These are phyloP conservation scores for Clanis bilineata DNA, from an alignment of 2,888 invertebrate species.

Conservation along the genomic window DNA sequence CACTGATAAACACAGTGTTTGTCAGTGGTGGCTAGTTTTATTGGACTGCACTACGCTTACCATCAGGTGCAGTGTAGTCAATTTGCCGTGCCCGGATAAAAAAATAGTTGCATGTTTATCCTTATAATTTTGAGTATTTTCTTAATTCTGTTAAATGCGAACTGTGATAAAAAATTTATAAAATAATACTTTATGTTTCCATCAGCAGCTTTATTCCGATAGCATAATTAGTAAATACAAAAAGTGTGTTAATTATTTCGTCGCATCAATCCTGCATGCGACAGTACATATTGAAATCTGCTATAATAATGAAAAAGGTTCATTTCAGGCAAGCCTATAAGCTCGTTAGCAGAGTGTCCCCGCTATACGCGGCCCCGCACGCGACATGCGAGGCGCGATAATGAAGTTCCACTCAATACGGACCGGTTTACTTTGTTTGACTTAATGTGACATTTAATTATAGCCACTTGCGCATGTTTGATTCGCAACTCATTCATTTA, in stretches of 20 bases:
- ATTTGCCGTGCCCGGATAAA: too few relatives aligned
- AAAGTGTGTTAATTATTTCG: not conserved
- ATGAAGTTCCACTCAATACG: slow-evolving; percentile 10
- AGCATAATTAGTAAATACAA: too few relatives aligned
- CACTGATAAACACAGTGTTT: too few relatives aligned
- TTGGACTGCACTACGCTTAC: too few relatives aligned
- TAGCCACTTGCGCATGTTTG: not conserved
- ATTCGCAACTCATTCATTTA: not conserved
- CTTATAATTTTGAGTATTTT: too few relatives aligned
- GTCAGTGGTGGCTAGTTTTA: too few relatives aligned
- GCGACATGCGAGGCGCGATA: not conserved
- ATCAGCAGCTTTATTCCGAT: too few relatives aligned
- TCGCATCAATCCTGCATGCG: not conserved
- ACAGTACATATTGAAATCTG: not conserved
- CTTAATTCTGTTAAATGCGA: too few relatives aligned
- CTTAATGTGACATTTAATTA: slow-evolving; percentile 12
- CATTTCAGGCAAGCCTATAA: slow-evolving; percentile 27
- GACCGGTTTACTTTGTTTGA: slow-evolving; percentile 11
- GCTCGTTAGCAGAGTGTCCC: slow-evolving; percentile 28
- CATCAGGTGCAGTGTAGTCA: too few relatives aligned
- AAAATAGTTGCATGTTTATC: too few relatives aligned
- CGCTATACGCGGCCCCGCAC: not conserved
- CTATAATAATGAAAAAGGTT: slow-evolving; percentile 26
- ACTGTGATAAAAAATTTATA: too few relatives aligned
- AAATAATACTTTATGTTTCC: too few relatives aligned